Percentiles rank a stretch among this genome's conserved stretches.
Evolutionary conservation across 2,113 vertebrate species (phyloP).

Genomic region (Leucoraja erinaceus): DNA sequence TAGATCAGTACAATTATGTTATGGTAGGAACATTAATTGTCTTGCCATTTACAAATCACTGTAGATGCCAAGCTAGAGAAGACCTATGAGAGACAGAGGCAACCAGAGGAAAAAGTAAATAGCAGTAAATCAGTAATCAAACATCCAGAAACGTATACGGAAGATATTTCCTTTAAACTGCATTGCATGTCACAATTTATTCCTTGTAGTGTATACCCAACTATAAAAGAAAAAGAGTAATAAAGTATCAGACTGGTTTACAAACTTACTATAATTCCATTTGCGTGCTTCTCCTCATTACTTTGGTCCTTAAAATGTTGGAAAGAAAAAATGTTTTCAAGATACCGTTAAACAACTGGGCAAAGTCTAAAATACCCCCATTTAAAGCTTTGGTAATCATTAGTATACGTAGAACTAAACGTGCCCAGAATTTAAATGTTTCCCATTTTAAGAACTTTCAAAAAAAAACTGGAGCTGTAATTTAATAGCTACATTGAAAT

Average conservation of each 20-base stretch:
- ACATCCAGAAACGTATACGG: background rate
- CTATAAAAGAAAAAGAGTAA: slow-evolving; percentile 48
- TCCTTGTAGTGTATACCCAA: background rate
- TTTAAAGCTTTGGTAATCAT: background rate
- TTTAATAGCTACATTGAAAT: background rate
- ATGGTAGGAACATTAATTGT: background rate
- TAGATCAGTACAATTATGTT: background rate
- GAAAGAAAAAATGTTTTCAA: slow-evolving; percentile 76
- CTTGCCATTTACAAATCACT: background rate
- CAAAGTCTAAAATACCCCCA: slow-evolving; percentile 14
- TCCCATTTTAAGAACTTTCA: background rate
- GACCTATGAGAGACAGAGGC: background rate
- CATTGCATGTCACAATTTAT: background rate
- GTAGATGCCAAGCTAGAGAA: slow-evolving; percentile 22
- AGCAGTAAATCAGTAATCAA: slow-evolving; percentile 14
- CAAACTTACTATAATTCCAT: slow-evolving; percentile 99
- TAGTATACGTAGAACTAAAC: background rate
- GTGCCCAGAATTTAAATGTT: background rate
- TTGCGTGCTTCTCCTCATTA: slow-evolving; percentile 98
- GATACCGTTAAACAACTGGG: slow-evolving; percentile 31
- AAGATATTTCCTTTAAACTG: background rate
- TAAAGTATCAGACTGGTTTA: slow-evolving; percentile 55
- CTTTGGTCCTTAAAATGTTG: slow-evolving; percentile 93
- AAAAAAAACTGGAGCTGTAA: background rate
- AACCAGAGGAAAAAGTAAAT: slow-evolving; percentile 14